Evolutionary conservation across 2,797 vertebrate genomes (phyloP).

Genomic region (Sebastes matsubarae): DNA sequence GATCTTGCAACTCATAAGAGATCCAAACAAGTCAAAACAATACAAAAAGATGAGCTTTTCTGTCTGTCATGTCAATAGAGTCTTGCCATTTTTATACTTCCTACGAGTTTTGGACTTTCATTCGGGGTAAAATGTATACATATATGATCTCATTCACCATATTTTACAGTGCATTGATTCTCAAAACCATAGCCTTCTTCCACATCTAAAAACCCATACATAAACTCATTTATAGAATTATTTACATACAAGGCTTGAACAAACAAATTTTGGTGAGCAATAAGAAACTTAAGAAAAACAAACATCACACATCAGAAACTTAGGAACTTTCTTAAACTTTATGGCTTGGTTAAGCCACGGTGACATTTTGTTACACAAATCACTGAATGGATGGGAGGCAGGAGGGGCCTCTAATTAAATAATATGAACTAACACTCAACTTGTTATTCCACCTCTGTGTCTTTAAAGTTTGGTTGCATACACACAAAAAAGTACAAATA

Average conservation of each 20-base stretch:
- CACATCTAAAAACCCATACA: conserved; percentile 70
- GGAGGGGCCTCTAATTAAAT: conserved; percentile 40
- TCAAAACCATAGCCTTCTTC: conserved; percentile 63
- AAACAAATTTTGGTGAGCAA: conserved; percentile 52
- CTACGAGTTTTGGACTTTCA: conserved; percentile 63
- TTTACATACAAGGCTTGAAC: conserved; percentile 78
- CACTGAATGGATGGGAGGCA: conserved; percentile 25
- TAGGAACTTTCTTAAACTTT: conserved; percentile 35
- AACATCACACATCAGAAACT: conserved; percentile 43
- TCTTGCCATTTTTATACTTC: conserved; percentile 61
- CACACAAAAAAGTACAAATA: conserved; percentile 21
- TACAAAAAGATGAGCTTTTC: conserved; percentile 70
- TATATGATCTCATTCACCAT: conserved; percentile 63
- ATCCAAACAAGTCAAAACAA: conserved; percentile 76
- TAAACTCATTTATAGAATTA: conserved; percentile 77
- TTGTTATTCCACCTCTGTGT: conserved; percentile 7
- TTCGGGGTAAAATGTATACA: conserved; percentile 66
- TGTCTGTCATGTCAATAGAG: conserved; percentile 58
- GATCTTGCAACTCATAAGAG: conserved; percentile 74
- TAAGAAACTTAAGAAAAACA: conserved; percentile 41
- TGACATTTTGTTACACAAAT: conserved; percentile 45
- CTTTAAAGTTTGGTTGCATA: conserved; percentile 44
- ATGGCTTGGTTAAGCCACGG: conserved; percentile 17
- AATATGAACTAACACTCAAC: not conserved
- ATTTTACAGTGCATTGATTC: conserved; percentile 74